Conservation (phyloP, 2,888 invertebrate species). For the Eledone cirrhosa region DNA sequence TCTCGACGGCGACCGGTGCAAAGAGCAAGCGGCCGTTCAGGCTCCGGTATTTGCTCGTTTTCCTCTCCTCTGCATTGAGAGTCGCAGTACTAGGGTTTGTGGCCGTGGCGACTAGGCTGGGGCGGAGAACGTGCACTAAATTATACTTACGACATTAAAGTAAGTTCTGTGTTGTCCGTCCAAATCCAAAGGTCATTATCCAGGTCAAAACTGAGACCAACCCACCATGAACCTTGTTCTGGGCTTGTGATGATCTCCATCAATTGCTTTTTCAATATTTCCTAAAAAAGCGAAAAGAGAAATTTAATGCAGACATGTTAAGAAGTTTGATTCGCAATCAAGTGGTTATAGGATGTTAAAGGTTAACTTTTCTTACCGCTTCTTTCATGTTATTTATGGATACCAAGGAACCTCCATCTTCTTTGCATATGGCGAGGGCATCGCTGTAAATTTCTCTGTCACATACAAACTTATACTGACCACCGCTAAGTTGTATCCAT, state of each 20-base stretch:
- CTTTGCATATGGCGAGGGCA: conserved; percentile 38
- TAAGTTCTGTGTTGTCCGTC: not conserved
- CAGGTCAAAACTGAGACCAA: not conserved
- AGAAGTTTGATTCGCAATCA: too few relatives aligned
- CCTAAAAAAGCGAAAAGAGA: not conserved
- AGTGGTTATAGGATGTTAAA: not conserved
- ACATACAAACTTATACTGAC: conserved; percentile 41
- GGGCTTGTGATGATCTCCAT: not conserved
- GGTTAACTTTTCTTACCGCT: conserved; percentile 32
- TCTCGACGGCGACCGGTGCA: too few relatives aligned
- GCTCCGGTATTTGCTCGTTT: too few relatives aligned
- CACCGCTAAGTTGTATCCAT: conserved; percentile 39
- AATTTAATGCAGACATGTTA: not conserved
- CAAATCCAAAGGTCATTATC: conserved; percentile 1
- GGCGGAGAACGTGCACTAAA: too few relatives aligned
- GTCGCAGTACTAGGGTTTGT: too few relatives aligned
- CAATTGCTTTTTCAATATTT: not conserved
- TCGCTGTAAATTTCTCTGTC: conserved; percentile 37
- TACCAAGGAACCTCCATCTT: conserved; percentile 38
- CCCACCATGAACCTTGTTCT: conserved; percentile 8
- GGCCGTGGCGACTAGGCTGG: too few relatives aligned
- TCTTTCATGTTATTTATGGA: conserved; percentile 37
- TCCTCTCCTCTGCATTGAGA: too few relatives aligned
- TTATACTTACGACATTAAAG: not conserved
- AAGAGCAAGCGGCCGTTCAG: too few relatives aligned